A percentile compares a stretch with the other conserved stretches of the same genome.
Evolutionary conservation across 2,888 invertebrate species (phyloP).

Genomic region (Diarsia dahlii): DNA sequence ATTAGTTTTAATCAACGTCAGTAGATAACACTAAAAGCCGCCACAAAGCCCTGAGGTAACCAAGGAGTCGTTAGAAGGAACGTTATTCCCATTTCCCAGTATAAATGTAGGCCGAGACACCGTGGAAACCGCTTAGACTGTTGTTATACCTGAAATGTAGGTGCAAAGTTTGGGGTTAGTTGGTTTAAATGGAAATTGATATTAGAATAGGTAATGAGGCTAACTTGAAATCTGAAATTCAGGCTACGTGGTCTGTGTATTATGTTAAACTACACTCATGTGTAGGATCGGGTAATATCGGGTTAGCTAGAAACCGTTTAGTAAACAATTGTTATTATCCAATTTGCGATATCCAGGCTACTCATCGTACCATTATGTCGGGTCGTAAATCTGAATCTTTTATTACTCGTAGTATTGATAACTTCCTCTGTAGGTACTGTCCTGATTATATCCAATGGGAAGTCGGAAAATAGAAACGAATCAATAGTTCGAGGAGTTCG

Average conservation of each 20-base stretch:
- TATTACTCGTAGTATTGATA: conserved; percentile 4
- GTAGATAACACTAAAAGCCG: conserved; percentile 42
- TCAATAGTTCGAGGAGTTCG: conserved; percentile 20
- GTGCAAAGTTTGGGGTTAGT: conserved; percentile 38
- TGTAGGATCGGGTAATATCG: background rate
- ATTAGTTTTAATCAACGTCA: conserved; percentile 66
- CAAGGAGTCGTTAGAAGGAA: conserved; percentile 55
- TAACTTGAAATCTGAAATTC: conserved; percentile 6
- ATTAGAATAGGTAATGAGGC: conserved; percentile 10
- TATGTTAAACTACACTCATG: background rate
- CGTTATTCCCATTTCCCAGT: conserved; percentile 61
- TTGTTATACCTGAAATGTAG: conserved; percentile 49
- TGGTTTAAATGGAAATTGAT: conserved; percentile 32
- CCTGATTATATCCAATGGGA: background rate
- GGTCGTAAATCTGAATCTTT: conserved; percentile 2
- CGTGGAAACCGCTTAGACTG: conserved; percentile 47
- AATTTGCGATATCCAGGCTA: background rate
- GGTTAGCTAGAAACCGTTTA: background rate
- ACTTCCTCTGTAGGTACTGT: background rate
- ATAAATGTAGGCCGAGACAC: conserved; percentile 39
- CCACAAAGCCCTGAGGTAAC: conserved; percentile 58
- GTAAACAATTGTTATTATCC: background rate
- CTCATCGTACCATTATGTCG: background rate
- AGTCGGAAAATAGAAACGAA: conserved; percentile 35
- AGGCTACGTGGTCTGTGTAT: background rate